Base-by-base conservation (phyloP, 1,140 invertebrate genomes). In the Schlechtendalia chinensis region DNA sequence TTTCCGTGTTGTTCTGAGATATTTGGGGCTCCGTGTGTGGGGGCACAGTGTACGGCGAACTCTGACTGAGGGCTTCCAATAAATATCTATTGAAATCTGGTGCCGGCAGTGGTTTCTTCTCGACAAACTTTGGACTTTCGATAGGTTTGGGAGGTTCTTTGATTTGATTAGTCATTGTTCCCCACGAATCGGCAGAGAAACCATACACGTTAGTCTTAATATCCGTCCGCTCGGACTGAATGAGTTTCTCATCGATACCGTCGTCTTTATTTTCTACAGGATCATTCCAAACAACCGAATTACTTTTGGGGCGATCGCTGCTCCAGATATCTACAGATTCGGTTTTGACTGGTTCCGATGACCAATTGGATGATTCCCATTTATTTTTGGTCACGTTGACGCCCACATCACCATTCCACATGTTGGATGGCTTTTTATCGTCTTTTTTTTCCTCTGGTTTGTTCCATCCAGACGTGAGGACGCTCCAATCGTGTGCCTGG, bases 371-470 rank as follows among this genome's bases (percentile, higher is more conserved):
- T 45, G 75, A 50, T 50, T 79, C 75, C 75, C 75, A 79, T 59
- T 79, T 79, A 50, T 79, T 79, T 79, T 79, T 79, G 39, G 75
- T 16, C 0, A 79, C 22, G 61, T 61, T 79, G 8, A 79, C 39
- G 50, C 24, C 16, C n/a, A 47, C 32, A 50, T 79, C 75, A 50
- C 75, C 75, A 79, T 79, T 79, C 75, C 75, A 79, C 75, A 79
- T 79, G n/a, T 79, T 79, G 39, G 75, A 63, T 3, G 75, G 58
- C 6, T 79, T 79, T 61, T 79, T 79, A 22, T 79, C 75, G 32
- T 79, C 75, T 63, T 79, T 79, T 50, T 61, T 79, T 61, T 79
- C 75, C 27, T 79, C 75, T 12, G 75, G 75, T 47, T 79, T 79
- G 10, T 79, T 79, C 75, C 75, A 79, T 24, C 75, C 75, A n/a